Evolutionary conservation across 2,113 vertebrate genomes (phyloP).

Genomic region (Chloropsis cyanopogon): DNA sequence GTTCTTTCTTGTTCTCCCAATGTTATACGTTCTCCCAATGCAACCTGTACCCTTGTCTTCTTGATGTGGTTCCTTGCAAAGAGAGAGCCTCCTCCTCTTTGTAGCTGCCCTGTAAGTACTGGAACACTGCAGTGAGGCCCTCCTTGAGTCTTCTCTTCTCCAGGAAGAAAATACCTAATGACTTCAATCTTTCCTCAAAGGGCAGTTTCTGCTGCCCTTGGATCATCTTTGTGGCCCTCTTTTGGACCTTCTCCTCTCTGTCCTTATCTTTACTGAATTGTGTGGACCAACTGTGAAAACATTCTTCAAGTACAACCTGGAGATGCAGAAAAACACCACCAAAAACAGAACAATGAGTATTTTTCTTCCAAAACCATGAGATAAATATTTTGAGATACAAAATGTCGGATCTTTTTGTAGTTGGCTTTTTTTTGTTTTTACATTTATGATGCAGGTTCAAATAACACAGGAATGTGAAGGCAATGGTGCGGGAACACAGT

Average conservation of each 20-base stretch:
- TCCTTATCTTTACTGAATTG: not conserved
- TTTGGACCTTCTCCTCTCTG: not conserved
- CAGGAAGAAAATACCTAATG: not conserved
- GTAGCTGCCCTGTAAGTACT: not conserved
- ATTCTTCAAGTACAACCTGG: not conserved
- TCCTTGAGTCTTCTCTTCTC: not conserved
- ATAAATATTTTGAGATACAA: not conserved
- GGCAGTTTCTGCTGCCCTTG: not conserved
- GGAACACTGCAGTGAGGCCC: not conserved
- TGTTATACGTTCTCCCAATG: not conserved
- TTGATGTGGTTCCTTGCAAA: not conserved
- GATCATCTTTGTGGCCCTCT: not conserved
- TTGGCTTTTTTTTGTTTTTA: not conserved
- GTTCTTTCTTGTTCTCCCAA: not conserved
- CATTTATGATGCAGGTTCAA: not conserved
- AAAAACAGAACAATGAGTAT: not conserved
- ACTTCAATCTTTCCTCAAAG: not conserved
- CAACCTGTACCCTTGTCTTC: not conserved
- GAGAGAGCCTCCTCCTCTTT: not conserved
- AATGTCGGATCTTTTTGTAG: not conserved
- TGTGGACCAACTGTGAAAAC: not conserved
- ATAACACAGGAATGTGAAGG: not conserved
- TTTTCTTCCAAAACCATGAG: not conserved
- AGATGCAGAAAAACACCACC: not conserved
- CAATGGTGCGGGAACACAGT: not conserved